phyloP scores from a whole-genome alignment of 92 coral and sea anemone species.

The Epizoanthus rinbou region DNA sequence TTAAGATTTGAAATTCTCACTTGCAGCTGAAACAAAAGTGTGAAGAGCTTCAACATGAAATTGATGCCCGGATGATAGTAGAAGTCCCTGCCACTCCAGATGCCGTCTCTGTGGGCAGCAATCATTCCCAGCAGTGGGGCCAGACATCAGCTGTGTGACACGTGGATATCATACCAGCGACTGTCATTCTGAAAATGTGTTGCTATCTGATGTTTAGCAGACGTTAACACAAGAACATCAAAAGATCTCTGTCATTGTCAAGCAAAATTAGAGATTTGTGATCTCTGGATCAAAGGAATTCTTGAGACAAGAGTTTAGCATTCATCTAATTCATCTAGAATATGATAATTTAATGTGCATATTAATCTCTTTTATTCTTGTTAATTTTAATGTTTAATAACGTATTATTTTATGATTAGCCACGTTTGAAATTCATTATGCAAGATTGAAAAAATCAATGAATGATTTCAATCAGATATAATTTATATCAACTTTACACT shows the following conservation, averaged over 20 bases:
- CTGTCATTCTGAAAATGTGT: too few relatives aligned
- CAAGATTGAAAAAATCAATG: background rate
- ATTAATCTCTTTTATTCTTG: too few relatives aligned
- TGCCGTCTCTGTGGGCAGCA: conserved; percentile 91
- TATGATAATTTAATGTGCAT: too few relatives aligned
- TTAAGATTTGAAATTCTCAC: background rate
- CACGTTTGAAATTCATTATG: background rate
- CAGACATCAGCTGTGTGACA: conserved; percentile 83
- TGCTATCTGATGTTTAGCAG: too few relatives aligned
- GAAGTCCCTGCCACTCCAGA: conserved; percentile 95
- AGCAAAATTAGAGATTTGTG: too few relatives aligned
- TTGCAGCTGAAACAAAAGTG: conserved; percentile 93
- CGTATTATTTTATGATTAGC: too few relatives aligned
- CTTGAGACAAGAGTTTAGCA: too few relatives aligned
- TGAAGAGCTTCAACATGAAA: conserved; percentile 93
- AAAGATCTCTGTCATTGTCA: too few relatives aligned
- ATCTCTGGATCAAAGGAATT: too few relatives aligned
- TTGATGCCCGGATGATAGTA: conserved; percentile 85
- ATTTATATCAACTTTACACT: background rate
- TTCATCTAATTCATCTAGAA: too few relatives aligned
- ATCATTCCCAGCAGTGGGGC: conserved; percentile 83
- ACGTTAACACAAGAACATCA: too few relatives aligned
- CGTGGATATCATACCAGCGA: background rate
- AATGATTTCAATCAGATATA: background rate
- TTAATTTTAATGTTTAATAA: too few relatives aligned